Conservation (phyloP, 1,140 invertebrate species). For the Bombus waltoni region DNA sequence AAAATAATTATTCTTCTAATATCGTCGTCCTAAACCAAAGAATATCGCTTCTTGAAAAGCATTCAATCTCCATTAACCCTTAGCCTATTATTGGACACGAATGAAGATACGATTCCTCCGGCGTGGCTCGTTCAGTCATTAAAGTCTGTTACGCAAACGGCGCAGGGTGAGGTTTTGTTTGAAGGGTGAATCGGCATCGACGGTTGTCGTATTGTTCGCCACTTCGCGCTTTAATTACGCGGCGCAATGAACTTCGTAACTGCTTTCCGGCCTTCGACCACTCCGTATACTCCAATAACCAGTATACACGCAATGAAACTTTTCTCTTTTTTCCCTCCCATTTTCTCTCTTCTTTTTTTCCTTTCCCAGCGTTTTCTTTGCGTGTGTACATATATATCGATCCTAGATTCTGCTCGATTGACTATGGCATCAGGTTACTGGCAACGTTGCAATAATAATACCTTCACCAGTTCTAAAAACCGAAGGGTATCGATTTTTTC, state of each 20-base stretch:
- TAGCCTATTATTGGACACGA: neutral
- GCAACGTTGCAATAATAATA: constrained; percentile 37
- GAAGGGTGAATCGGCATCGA: constrained; percentile 18
- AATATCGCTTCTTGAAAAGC: no score
- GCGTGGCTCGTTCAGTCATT: constrained; percentile 10
- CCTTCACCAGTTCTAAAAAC: constrained; percentile 32
- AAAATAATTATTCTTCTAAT: neutral
- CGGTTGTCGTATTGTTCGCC: constrained; percentile 35
- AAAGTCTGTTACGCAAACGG: constrained; percentile 22
- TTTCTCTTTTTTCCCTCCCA: neutral
- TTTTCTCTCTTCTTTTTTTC: neutral
- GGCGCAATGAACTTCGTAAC: constrained; percentile 45
- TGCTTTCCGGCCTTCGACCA: constrained; percentile 11
- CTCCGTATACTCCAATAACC: neutral
- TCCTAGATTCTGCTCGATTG: constrained; percentile 35
- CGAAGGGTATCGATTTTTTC: constrained; percentile 31
- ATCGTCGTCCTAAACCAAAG: neutral
- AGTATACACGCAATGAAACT: neutral
- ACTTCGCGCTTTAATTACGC: constrained; percentile 46
- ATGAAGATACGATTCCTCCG: neutral
- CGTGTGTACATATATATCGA: neutral
- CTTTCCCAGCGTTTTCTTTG: neutral
- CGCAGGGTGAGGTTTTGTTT: constrained; percentile 27
- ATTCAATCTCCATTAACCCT: neutral
- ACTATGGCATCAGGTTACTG: constrained; percentile 20